phyloP scores from a whole-genome alignment of 2,888 invertebrate genomes.

The Agrypnus murinus region DNA sequence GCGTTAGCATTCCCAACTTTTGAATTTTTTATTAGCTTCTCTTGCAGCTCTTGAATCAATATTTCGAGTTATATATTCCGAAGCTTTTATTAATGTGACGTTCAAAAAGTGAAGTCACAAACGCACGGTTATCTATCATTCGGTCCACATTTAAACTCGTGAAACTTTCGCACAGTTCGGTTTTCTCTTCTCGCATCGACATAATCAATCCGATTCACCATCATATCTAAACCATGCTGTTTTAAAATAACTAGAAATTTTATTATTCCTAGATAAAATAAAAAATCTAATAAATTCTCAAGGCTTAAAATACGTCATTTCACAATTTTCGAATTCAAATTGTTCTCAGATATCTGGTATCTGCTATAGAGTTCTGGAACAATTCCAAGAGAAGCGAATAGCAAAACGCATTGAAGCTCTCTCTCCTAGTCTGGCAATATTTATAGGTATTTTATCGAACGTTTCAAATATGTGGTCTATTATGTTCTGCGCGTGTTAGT shows the following conservation, averaged over 20 bases:
- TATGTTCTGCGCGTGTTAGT: slow-evolving; percentile 45
- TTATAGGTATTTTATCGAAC: slow-evolving; percentile 51
- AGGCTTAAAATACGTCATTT: slow-evolving; percentile 22
- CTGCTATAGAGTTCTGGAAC: slow-evolving; percentile 44
- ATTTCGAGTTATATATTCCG: slow-evolving; percentile 38
- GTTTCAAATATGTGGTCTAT: slow-evolving; percentile 51
- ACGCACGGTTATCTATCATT: slow-evolving; percentile 17
- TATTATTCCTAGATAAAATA: neutral
- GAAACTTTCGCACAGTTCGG: neutral
- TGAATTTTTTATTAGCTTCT: slow-evolving; percentile 53
- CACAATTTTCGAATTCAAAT: slow-evolving; percentile 34
- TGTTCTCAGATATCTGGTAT: slow-evolving; percentile 38
- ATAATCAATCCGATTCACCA: no score
- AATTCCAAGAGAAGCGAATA: slow-evolving; percentile 46
- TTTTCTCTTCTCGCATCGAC: no score
- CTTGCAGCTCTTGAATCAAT: slow-evolving; percentile 50
- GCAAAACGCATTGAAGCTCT: slow-evolving; percentile 50
- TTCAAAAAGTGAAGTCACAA: slow-evolving; percentile 1
- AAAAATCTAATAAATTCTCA: slow-evolving; percentile 12
- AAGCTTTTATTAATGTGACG: slow-evolving; percentile 19
- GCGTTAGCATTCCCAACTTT: slow-evolving; percentile 42
- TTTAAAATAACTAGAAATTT: no score
- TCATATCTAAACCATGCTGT: no score
- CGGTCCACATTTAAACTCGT: slow-evolving; percentile 6
- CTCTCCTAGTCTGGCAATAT: slow-evolving; percentile 38